Conservation (phyloP, 2,797 vertebrate genomes). For the Carapus acus region DNA sequence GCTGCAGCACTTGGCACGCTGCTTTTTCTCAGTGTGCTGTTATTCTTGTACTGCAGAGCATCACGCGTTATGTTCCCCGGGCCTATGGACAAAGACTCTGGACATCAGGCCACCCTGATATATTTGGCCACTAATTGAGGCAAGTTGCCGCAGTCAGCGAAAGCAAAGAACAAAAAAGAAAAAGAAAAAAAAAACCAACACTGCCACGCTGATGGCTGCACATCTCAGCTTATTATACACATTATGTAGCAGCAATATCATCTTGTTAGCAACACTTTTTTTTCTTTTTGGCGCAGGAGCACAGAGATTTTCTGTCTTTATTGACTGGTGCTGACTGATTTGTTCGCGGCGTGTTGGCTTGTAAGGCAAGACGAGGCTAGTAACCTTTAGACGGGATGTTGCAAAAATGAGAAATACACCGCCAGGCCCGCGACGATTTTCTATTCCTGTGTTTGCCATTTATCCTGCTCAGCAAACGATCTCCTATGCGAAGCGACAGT, state of each 20-base stretch:
- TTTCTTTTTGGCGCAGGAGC: background rate
- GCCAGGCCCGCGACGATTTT: background rate
- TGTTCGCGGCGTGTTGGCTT: background rate
- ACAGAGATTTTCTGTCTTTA: background rate
- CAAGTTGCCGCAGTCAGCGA: background rate
- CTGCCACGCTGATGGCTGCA: background rate
- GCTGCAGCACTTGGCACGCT: slow-evolving; percentile 1
- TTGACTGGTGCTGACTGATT: slow-evolving; percentile 4
- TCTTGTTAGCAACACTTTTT: background rate
- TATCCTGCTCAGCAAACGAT: background rate
- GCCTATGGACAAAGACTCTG: background rate
- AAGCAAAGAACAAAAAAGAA: no score
- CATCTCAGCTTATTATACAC: background rate
- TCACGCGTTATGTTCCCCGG: background rate
- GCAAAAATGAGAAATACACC: background rate
- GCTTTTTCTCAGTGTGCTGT: background rate
- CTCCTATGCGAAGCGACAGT: no score
- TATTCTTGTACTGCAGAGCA: background rate
- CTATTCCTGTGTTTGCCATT: background rate
- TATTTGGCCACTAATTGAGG: background rate
- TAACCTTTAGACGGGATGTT: background rate
- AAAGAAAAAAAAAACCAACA: background rate
- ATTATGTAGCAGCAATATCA: background rate
- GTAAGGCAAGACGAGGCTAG: background rate
- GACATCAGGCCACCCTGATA: background rate